Percentiles rank a stretch among this genome's conserved stretches.
These are phyloP conservation scores for Spilosoma lubricipeda DNA, from an alignment of 2,888 invertebrate genomes.

Conservation along the genomic window DNA sequence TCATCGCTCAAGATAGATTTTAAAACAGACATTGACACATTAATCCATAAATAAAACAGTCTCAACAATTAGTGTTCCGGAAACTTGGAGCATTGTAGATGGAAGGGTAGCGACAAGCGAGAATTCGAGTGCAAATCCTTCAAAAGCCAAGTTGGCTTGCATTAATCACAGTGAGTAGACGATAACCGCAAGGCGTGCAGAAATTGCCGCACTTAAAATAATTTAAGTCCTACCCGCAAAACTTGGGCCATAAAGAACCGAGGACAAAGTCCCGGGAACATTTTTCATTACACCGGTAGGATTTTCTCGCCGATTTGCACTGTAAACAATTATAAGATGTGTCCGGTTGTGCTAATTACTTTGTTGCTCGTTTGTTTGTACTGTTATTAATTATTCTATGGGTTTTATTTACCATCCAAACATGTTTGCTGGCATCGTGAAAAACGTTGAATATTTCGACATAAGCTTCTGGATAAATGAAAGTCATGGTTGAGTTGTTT, in stretches of 20 bases:
- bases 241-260: constrained; percentile 78
- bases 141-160: constrained; percentile 54
- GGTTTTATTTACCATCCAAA: background rate
- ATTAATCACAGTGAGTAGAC: constrained; percentile 74
- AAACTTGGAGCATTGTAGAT: constrained; percentile 38
- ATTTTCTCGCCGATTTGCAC: constrained; percentile 63
- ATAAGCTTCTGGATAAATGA: background rate
- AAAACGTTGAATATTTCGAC: background rate
- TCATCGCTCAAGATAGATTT: background rate
- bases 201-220: constrained; percentile 80
- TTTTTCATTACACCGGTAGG: constrained; percentile 78
- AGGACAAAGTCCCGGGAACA: constrained; percentile 76
- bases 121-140: constrained; percentile 53
- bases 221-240: constrained; percentile 75
- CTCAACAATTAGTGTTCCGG: constrained; percentile 17
- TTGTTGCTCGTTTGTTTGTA: constrained; percentile 46
- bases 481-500: background rate
- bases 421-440: background rate
- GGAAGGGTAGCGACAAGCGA: constrained; percentile 41
- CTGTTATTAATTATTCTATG: background rate
- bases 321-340: constrained; percentile 79
- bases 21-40: constrained; percentile 16
- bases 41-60: constrained; percentile 17
- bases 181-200: constrained; percentile 80
- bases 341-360: constrained; percentile 71